A percentile compares a stretch with the other conserved stretches of the same genome.
phyloP scores from a whole-genome alignment of 1,140 invertebrate species.

The Grapholita molesta region DNA sequence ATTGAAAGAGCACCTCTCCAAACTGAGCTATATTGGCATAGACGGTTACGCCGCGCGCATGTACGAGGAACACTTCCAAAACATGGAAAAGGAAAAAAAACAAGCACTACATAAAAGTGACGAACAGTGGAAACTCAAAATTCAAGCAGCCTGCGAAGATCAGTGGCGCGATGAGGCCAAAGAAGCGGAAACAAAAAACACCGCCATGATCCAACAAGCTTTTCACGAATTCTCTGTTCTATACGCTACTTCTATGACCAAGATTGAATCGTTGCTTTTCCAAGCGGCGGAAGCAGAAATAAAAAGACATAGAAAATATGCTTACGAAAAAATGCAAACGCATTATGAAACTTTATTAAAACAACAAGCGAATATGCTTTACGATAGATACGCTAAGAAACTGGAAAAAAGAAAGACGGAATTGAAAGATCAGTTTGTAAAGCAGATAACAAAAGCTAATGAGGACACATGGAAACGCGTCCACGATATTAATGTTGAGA shows the following conservation, averaged over 20 bases:
- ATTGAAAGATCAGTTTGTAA: slow-evolving; percentile 46
- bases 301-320: slow-evolving; percentile 37
- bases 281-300: slow-evolving; percentile 48
- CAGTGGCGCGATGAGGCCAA: slow-evolving; percentile 38
- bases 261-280: slow-evolving; percentile 47
- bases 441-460: slow-evolving; percentile 34
- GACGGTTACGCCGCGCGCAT: slow-evolving; percentile 40
- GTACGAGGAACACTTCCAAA: slow-evolving; percentile 36
- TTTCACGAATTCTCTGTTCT: slow-evolving; percentile 49
- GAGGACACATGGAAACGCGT: slow-evolving; percentile 36
- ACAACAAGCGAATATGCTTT: slow-evolving; percentile 50
- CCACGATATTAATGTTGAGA: slow-evolving; percentile 61
- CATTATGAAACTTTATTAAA: slow-evolving; percentile 41
- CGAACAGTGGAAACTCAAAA: slow-evolving; percentile 41
- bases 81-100: slow-evolving; percentile 44
- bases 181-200: slow-evolving; percentile 41
- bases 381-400: slow-evolving; percentile 45
- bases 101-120: slow-evolving; percentile 44
- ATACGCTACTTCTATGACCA: slow-evolving; percentile 49
- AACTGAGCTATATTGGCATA: slow-evolving; percentile 51
- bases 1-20: slow-evolving; percentile 41
- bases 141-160: slow-evolving; percentile 32
- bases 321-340: slow-evolving; percentile 39
- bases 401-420: slow-evolving; percentile 41
- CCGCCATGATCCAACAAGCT: slow-evolving; percentile 46